A percentile compares a stretch with the other conserved stretches of the same genome.
phyloP scores from a whole-genome alignment of 1,140 invertebrate genomes.

The Lineus longissimus region DNA sequence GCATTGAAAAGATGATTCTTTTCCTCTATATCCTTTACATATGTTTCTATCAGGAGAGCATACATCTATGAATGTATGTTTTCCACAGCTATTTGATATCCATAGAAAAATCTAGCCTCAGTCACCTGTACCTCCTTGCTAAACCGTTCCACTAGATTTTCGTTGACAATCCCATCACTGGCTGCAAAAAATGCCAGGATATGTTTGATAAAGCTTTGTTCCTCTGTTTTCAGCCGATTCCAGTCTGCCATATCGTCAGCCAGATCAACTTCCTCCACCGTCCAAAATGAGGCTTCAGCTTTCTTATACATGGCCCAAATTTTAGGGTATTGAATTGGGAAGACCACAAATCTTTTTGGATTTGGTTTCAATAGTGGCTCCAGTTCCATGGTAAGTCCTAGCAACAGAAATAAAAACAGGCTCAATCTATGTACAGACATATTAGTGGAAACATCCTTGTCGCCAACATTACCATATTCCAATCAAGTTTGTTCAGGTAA shows the following conservation, averaged over 20 bases:
- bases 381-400: too few relatives aligned
- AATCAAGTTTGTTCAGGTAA: too few relatives aligned
- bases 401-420: too few relatives aligned
- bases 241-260: conserved; percentile 81
- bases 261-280: conserved; percentile 79
- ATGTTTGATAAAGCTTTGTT: conserved; percentile 93
- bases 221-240: conserved; percentile 76
- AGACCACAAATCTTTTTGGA: conserved; percentile 88
- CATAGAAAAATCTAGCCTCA: conserved; percentile 97
- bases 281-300: conserved; percentile 98
- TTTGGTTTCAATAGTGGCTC: conserved; percentile 90
- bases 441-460: too few relatives aligned
- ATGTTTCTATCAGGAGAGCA: conserved; percentile 95
- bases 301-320: conserved; percentile 99
- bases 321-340: conserved; percentile 92
- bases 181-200: conserved; percentile 98
- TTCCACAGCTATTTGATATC: conserved; percentile 99
- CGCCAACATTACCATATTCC: too few relatives aligned
- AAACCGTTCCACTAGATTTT: conserved; percentile 95
- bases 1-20: conserved; percentile 93
- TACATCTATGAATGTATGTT: conserved; percentile 99
- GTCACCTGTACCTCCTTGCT: conserved; percentile 95
- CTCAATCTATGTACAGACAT: too few relatives aligned
- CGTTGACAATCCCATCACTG: conserved; percentile 99
- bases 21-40: conserved; percentile 81